A percentile compares a stretch with the other conserved stretches of the same genome.
These are phyloP conservation scores for Sorex fumeus DNA, from an alignment of 2,113 vertebrate genomes.

Conservation along the genomic window DNA sequence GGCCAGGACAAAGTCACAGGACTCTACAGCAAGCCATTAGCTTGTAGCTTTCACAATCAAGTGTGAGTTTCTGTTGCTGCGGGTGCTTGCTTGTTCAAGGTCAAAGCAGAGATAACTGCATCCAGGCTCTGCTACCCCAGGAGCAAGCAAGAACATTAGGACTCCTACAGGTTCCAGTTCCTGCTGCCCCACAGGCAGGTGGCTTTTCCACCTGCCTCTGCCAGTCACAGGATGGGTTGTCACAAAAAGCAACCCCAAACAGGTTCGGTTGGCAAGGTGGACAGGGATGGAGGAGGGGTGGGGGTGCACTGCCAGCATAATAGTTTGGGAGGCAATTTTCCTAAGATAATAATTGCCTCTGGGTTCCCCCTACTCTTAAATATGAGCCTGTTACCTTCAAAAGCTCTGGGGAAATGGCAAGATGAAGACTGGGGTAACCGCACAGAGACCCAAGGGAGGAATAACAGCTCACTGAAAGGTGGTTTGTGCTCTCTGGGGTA, in stretches of 20 bases:
- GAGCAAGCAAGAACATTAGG: neutral
- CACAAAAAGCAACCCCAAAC: neutral
- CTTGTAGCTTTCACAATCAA: slow-evolving; percentile 19
- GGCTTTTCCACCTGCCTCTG: neutral
- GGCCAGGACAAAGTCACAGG: neutral
- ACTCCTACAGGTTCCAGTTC: accelerated
- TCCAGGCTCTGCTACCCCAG: neutral
- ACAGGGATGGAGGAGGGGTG: neutral
- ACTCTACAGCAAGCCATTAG: neutral
- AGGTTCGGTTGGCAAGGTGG: accelerated
- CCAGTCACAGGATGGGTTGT: too few relatives aligned
- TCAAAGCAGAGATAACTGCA: neutral
- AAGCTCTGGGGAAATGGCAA: neutral
- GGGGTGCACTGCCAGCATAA: too few relatives aligned
- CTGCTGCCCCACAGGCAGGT: neutral
- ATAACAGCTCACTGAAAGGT: neutral
- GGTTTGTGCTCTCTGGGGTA: neutral
- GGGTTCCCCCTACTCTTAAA: neutral
- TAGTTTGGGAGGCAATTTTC: neutral
- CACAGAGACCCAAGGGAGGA: neutral
- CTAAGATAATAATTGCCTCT: neutral
- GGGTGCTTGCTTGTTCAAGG: slow-evolving; percentile 63
- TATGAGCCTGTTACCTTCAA: neutral
- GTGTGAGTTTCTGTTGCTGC: slow-evolving; percentile 59
- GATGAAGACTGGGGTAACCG: neutral